These are phyloP conservation scores for Endomychus coccineus DNA, from an alignment of 2,888 invertebrate species.

Conservation along the genomic window DNA sequence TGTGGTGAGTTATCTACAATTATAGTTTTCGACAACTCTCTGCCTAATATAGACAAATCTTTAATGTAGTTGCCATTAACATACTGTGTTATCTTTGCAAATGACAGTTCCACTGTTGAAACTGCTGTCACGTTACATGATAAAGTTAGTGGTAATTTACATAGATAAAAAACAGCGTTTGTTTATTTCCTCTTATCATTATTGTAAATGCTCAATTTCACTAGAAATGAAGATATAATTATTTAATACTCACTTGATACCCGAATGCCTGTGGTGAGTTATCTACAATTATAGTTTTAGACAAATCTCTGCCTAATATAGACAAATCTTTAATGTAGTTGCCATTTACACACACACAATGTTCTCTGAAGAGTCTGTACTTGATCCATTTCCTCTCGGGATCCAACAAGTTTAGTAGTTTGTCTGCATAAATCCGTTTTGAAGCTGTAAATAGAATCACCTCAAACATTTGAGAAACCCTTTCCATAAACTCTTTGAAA, in stretches of 20 bases:
- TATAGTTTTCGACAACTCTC: constrained; percentile 82
- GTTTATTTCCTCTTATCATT: too few relatives aligned
- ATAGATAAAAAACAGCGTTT: too few relatives aligned
- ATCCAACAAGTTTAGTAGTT: constrained; percentile 84
- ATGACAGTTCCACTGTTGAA: too few relatives aligned
- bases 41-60: constrained; percentile 84
- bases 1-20: constrained; percentile 87
- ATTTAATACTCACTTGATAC: constrained; percentile 63
- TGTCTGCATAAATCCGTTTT: constrained; percentile 91
- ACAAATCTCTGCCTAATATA: constrained; percentile 84
- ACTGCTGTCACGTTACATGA: too few relatives aligned
- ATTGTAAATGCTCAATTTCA: too few relatives aligned
- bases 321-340: constrained; percentile 95
- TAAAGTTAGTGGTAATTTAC: too few relatives aligned
- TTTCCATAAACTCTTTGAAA: constrained; percentile 86
- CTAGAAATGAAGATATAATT: too few relatives aligned
- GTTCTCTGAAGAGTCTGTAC: constrained; percentile 88
- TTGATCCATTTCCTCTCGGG: constrained; percentile 83
- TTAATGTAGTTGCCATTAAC: constrained; percentile 96
- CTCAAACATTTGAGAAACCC: constrained; percentile 77
- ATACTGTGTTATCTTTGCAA: too few relatives aligned
- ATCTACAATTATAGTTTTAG: constrained; percentile 80
- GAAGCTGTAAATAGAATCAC: constrained; percentile 94
- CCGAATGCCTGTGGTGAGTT: constrained; percentile 93
- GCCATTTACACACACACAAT: constrained; percentile 90